These are phyloP conservation scores for Temnothorax curvispinosus DNA, from an alignment of 1,140 invertebrate species.

Conservation along the genomic window DNA sequence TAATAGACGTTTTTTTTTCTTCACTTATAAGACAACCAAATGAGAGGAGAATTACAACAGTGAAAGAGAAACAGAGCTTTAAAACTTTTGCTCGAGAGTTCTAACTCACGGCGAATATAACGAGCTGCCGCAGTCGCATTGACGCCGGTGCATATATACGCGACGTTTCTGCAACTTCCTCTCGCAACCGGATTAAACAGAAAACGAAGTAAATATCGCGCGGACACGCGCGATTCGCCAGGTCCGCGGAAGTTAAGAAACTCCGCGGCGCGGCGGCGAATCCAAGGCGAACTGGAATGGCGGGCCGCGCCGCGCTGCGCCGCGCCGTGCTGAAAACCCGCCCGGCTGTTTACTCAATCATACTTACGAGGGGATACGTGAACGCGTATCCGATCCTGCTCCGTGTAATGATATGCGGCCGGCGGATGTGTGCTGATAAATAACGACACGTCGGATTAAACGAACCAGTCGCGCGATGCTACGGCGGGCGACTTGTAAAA, in stretches of 20 bases:
- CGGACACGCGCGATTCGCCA: conserved; percentile 22
- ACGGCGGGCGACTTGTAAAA: neutral
- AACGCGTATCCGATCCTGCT: conserved; percentile 41
- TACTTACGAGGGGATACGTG: conserved; percentile 24
- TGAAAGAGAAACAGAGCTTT: neutral
- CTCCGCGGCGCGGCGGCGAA: conserved; percentile 5
- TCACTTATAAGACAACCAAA: no score
- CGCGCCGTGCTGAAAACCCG: conserved; percentile 20
- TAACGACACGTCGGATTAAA: conserved; percentile 51
- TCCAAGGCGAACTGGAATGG: conserved; percentile 60
- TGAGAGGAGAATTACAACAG: neutral
- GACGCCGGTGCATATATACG: neutral
- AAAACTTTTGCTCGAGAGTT: neutral
- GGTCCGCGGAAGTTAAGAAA: conserved; percentile 55
- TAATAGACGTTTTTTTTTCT: neutral
- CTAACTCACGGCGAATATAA: neutral
- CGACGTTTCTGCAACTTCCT: conserved; percentile 20
- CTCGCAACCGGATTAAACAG: conserved; percentile 34
- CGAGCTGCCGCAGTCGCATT: neutral
- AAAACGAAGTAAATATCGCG: conserved; percentile 22
- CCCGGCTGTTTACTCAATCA: conserved; percentile 50
- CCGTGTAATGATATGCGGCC: conserved; percentile 47
- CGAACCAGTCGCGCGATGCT: conserved; percentile 35
- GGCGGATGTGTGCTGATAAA: conserved; percentile 54
- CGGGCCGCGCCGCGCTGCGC: neutral